phyloP scores from a whole-genome alignment of 1,140 invertebrate species.

The Phthorimaea operculella region DNA sequence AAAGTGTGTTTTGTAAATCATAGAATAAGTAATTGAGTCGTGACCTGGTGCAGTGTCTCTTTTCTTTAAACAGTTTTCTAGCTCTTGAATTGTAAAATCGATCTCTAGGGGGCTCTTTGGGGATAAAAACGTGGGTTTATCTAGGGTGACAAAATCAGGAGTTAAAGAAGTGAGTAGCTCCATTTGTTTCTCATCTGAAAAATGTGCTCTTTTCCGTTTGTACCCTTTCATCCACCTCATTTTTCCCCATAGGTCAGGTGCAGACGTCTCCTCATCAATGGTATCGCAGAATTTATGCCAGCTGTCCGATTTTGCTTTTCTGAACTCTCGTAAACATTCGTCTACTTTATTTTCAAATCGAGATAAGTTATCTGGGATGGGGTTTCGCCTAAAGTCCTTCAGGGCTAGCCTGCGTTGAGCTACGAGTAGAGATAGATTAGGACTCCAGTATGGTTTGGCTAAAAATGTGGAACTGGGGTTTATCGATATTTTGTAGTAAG shows the following conservation, averaged over 20 bases:
- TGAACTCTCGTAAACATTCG: conserved; percentile 1
- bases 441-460: conserved; percentile 28
- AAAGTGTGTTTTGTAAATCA: conserved; percentile 10
- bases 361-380: conserved; percentile 26
- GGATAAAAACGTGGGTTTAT: background rate
- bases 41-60: conserved; percentile 16
- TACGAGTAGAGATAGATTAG: conserved; percentile 19
- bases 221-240: conserved; percentile 23
- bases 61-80: conserved; percentile 13
- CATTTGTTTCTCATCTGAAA: background rate
- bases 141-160: background rate
- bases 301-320: conserved; percentile 9
- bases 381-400: conserved; percentile 22
- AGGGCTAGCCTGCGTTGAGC: conserved; percentile 27
- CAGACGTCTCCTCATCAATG: conserved; percentile 9
- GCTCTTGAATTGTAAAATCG: conserved; percentile 5
- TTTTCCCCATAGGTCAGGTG: conserved; percentile 18
- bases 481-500: conserved; percentile 12
- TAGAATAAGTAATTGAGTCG: conserved; percentile 14
- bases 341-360: conserved; percentile 16
- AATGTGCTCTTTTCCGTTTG: background rate
- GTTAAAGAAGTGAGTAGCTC: background rate
- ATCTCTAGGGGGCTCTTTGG: background rate
- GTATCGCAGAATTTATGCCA: conserved; percentile 20
- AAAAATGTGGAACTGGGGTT: conserved; percentile 17